Evolutionary conservation across 2,113 vertebrate genomes (phyloP).

Genomic region (Sturnira hondurensis): DNA sequence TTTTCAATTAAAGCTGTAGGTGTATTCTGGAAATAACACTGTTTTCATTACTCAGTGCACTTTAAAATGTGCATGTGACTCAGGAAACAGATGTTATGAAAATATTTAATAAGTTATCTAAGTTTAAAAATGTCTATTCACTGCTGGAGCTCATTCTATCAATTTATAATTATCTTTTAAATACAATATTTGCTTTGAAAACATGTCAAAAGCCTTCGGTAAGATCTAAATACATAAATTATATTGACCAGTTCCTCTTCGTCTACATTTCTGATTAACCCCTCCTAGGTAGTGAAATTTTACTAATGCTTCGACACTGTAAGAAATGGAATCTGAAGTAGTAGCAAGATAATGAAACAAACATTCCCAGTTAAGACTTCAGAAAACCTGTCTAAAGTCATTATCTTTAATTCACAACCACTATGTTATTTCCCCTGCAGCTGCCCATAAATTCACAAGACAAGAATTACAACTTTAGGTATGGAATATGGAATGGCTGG

Average conservation of each 20-base stretch:
- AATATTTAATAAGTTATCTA: background rate
- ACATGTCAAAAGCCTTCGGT: background rate
- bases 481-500: background rate
- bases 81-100: conserved; percentile 6
- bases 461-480: background rate
- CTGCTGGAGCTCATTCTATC: background rate
- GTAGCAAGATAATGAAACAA: background rate
- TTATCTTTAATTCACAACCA: background rate
- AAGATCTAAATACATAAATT: background rate
- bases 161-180: conserved; percentile 14
- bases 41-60: background rate
- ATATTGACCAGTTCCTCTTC: background rate
- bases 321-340: background rate
- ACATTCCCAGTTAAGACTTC: background rate
- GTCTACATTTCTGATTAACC: background rate
- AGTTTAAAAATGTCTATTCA: background rate
- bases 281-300: background rate
- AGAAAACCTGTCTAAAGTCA: background rate
- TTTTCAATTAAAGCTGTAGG: background rate
- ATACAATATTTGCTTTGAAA: background rate
- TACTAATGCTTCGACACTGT: background rate
- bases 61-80: background rate
- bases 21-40: background rate
- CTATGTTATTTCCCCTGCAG: background rate
- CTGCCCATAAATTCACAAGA: background rate